Evolutionary conservation across 1,140 invertebrate genomes (phyloP).

Genomic region (Orussus abietinus): DNA sequence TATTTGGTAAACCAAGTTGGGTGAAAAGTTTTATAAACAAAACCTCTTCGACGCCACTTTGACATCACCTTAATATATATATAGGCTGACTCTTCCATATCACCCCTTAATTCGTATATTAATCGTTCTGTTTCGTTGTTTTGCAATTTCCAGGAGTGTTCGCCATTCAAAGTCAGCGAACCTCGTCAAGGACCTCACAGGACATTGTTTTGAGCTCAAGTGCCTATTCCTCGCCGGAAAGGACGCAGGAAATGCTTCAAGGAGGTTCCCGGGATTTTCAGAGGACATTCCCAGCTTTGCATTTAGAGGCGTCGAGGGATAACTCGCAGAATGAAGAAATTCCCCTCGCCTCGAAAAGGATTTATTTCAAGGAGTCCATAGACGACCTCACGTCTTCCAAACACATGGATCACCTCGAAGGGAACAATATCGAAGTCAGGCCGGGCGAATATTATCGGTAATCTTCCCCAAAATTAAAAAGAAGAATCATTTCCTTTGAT

Average conservation of each 20-base stretch:
- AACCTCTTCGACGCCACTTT: no score
- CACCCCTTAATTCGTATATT: not conserved
- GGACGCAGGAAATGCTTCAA: conserved; percentile 9
- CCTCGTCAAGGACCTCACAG: conserved; percentile 26
- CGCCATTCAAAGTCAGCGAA: conserved; percentile 44
- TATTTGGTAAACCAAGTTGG: no score
- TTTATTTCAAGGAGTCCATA: conserved; percentile 19
- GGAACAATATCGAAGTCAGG: conserved; percentile 48
- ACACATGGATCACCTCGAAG: conserved; percentile 42
- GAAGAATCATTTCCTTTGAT: no score
- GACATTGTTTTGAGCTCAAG: conserved; percentile 37
- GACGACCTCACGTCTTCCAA: conserved; percentile 40
- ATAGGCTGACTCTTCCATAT: no score
- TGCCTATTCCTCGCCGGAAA: conserved; percentile 24
- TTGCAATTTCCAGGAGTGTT: conserved; percentile 27
- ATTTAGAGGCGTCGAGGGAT: conserved; percentile 41
- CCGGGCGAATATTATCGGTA: conserved; percentile 44
- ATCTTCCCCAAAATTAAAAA: no score
- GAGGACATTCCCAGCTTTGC: conserved; percentile 29
- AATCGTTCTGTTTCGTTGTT: not conserved
- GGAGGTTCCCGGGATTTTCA: conserved; percentile 28
- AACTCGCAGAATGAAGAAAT: no score
- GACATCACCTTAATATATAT: no score
- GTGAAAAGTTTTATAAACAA: no score
- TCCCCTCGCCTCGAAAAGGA: no score